Evolutionary conservation across 2,888 invertebrate species (phyloP).

Genomic region (Lepas anatifera): DNA sequence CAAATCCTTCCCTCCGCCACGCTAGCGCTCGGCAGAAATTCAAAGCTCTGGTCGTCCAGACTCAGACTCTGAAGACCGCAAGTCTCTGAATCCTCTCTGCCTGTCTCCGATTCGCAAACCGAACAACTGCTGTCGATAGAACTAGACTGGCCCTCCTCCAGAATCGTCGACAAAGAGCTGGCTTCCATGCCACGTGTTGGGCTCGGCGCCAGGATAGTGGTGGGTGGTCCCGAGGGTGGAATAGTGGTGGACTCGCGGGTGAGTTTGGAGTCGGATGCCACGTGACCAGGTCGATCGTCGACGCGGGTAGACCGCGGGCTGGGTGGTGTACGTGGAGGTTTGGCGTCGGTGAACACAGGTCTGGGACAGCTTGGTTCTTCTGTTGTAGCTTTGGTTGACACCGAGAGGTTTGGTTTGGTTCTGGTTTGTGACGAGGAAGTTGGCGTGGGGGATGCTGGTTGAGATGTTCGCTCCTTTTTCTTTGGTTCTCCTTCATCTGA

Average conservation of each 20-base stretch:
- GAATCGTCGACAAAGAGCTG: background rate
- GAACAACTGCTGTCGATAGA: background rate
- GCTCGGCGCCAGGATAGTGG: background rate
- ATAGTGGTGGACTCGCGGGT: background rate
- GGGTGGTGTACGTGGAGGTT: no score
- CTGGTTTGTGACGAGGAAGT: no score
- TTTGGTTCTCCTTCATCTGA: no score
- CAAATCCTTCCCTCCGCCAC: background rate
- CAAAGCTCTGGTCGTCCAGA: background rate
- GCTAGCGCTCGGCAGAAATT: background rate
- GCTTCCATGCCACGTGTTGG: background rate
- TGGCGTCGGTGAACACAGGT: no score
- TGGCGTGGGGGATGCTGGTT: no score
- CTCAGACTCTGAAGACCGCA: no score
- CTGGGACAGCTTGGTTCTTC: no score
- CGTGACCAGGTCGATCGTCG: background rate
- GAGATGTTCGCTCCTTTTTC: no score
- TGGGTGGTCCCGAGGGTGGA: background rate
- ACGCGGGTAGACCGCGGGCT: no score
- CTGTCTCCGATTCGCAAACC: background rate
- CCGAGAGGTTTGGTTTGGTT: no score
- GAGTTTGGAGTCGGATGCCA: background rate
- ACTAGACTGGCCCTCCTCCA: background rate
- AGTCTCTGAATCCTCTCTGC: background rate
- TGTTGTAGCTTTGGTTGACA: no score